These are phyloP conservation scores for Oncorhynchus kisutch DNA, from an alignment of 2,113 vertebrate genomes.

Conservation along the genomic window DNA sequence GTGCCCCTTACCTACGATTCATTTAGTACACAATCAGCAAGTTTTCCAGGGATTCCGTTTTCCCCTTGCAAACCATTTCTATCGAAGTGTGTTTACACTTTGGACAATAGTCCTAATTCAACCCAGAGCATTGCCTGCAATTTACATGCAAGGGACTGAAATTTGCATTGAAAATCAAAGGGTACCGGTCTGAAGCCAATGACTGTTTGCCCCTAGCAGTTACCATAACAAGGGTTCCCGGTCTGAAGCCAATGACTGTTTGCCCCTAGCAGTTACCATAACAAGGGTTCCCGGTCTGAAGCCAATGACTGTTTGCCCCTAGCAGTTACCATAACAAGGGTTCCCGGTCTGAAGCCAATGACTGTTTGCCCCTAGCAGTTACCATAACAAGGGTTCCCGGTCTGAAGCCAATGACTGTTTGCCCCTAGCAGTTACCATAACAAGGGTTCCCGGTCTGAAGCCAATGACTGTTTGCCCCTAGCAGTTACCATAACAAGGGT, in stretches of 20 bases:
- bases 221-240: constrained; percentile 24
- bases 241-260: too few species aligned
- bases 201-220: constrained; percentile 25
- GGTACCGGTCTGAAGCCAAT: constrained; percentile 12
- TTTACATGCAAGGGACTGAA: constrained; percentile 52
- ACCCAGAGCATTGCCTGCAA: constrained; percentile 41
- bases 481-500: too few species aligned
- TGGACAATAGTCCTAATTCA: constrained; percentile 49
- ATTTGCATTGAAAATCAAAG: constrained; percentile 57
- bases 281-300: too few species aligned
- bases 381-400: constrained; percentile 15
- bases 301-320: too few species aligned
- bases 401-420: too few species aligned
- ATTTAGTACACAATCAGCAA: constrained; percentile 51
- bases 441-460: constrained; percentile 10
- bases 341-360: too few species aligned
- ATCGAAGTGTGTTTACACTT: constrained; percentile 53
- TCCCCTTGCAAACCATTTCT: constrained; percentile 46
- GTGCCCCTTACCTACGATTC: constrained; percentile 42
- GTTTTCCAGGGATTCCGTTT: constrained; percentile 52
- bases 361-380: constrained; percentile 16
- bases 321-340: constrained; percentile 16
- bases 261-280: constrained; percentile 12
- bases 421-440: constrained; percentile 16
- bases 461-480: constrained; percentile 28